Evolutionary conservation across 2,113 vertebrate species (phyloP), one percentile per base, ranked within the genome.

Genomic region (Haemorhous mexicanus): DNA sequence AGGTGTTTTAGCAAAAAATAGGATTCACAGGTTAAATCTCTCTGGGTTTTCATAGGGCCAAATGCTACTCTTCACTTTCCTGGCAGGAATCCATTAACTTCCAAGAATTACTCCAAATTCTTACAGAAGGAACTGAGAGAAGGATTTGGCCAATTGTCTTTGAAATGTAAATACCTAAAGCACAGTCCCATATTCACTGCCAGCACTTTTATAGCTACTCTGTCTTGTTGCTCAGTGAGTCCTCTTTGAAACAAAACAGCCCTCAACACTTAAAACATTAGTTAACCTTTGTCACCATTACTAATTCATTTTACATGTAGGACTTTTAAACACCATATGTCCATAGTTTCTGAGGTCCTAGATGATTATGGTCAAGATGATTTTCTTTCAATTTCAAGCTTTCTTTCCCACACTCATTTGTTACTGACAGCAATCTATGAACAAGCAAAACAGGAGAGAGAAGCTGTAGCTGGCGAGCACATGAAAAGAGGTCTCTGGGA

Each of bases 251-350:
- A 96, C 73, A 95, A 90, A 96, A 63, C 95, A 96, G 94, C 15
- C 63, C 76, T 90, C 90, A 90, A 67, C 93, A 93, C 93, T 96
- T 95, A 94, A 94, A 94, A 90, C 90, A 84, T 95, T 95, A 96
- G 94, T 95, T 95, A 97, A 95, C 94, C 95, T 95, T 95, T 94
- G 87, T 78, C 93, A 94, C 82, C 68, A 86, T 90, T 84, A 83
- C 92, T 93, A 96, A 96, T 95, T 94, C 72, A 91, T 93, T 97
- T 96, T 95, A 88, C 68, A 90, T 72, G 49, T 37, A 89, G 39
- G 67, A 86, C 55, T 95, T 94, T 66, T 41, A 88, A 90, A 79
- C 61, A 82, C 66, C 78, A 50, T 50, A 67, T 83, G 78, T 77
- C 78, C 46, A 59, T 52, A 83, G 49, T 83, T 94, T 89, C 77